Base-by-base conservation (phyloP, 1,140 invertebrate species). In the honey bee (Apis mellifera) region DNA sequence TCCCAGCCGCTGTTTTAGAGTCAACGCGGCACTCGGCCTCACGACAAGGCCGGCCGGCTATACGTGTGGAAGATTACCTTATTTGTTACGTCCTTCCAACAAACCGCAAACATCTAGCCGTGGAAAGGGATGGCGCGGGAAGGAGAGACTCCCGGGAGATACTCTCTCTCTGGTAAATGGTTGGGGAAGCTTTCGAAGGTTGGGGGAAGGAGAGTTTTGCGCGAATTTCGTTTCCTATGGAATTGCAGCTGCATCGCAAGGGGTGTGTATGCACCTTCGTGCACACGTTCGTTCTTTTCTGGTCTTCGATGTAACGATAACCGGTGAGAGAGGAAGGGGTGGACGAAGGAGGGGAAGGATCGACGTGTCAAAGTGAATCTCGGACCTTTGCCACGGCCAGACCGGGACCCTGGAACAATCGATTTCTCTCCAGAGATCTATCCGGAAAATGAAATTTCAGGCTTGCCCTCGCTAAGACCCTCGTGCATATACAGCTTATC, bases 41-140 rank as follows among this genome's bases (percentile, higher is more conserved):
- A 32, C 86, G 89, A 91, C 91, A 90, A 89, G 87, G 82, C 89
- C 89, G 83, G 83, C 89, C 89, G 83, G 89, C 89, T 90, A 90
- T 92, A 92, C 91, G 90, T 92, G 90, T 82, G 84, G 90, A 89
- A 92, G 91, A 92, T 92, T 92, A 92, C 90, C 90, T 92, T 92
- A 92, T 92, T 92, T 92, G 91, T 92, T 92, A 92, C 89, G 90
- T 92, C 86, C 87, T 91, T 92, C 90, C 91, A 92, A 92, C 91
- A 92, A 92, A 89, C 91, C 90, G 76, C 90, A 85, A 90, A 89
- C 87, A 88, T 84, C 78, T 42, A 85, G 50, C 81, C 78, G 81
- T 42, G 70, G 60, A n/a, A 57, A 66, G 79, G 57, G 78, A 77
- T 50, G 73, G 71, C 74, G 70, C 62, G 80, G 55, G 75, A 78